Conservation (phyloP, 64 coral and sea anemone species). For the Anthopleura sola region DNA sequence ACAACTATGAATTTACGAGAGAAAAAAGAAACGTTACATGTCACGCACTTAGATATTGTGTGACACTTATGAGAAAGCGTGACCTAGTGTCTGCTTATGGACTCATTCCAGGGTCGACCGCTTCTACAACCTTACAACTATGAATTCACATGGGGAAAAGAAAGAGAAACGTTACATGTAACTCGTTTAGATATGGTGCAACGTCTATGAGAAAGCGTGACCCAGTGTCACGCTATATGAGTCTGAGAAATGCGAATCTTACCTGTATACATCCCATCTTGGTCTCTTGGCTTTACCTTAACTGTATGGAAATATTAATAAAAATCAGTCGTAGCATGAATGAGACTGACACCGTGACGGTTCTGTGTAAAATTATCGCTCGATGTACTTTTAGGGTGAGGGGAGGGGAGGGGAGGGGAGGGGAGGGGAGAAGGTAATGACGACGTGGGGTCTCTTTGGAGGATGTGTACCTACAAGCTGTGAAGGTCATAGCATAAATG, state of each 20-base stretch:
- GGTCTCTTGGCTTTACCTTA: background rate
- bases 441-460: too few relatives aligned
- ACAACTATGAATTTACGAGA: slow-evolving; percentile 30
- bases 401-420: too few relatives aligned
- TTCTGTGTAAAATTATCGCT: background rate
- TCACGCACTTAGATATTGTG: background rate
- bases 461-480: too few relatives aligned
- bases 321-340: background rate
- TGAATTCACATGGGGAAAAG: background rate
- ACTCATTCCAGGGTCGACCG: slow-evolving; percentile 55
- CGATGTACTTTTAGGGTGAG: background rate
- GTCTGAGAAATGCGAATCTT: background rate
- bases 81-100: slow-evolving; percentile 29
- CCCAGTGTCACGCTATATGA: too few relatives aligned
- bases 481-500: too few relatives aligned
- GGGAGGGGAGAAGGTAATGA: too few relatives aligned
- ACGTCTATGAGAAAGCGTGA: background rate
- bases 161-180: background rate
- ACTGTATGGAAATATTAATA: background rate
- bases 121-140: slow-evolving; percentile 72
- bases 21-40: background rate
- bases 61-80: background rate
- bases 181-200: background rate
- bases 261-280: slow-evolving; percentile 15
- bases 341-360: background rate